Base-by-base conservation (phyloP, 1,140 invertebrate genomes). In the Philopotamus ludificatus region DNA sequence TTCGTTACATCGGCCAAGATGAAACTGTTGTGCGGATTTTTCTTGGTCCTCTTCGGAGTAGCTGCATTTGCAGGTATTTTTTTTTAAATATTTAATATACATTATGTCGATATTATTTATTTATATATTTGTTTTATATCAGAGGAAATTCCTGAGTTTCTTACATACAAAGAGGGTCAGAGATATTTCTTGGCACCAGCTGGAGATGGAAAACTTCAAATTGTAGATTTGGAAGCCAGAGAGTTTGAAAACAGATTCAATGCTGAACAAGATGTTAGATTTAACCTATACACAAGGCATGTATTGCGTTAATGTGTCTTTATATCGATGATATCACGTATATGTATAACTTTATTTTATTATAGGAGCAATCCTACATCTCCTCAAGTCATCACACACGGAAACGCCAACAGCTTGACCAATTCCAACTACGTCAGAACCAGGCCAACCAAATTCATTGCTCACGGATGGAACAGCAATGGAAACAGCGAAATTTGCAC, bases 381-480 rank as follows among this genome's bases (percentile, higher is more conserved):
- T 12, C 4, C 4, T 7, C 28, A 34, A 34, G 28, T 34, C 4
- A 34, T 34, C 12, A 34, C 28, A 7, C 12, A 7, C 28, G 4
- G 12, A 34, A 34, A 34, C 28, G 28, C 28, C 28, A 34, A 53
- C 15, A 45, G 50, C 18, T 7, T 26, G 9, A 3, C 18, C 23
- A 53, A 15, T 25, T 41, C 25, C 59, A 51, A 66, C 61, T 68
- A 58, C 44, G 49, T 42, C 39, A 23, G 10, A 28, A n/a, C 28
- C 0, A 64, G 39, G 25, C 49, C 63, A 7, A 73, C 73, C 1
- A 60, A 60, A 18, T 22, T 75, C 0, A 26, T 74, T 18, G 64
- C 68, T 44, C 74, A 76, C 8, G 73, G 74, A 4, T 75, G 74
- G 74, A 60, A 58, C 4, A 59, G 44, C 15, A 1, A 21, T 26